phyloP scores from a whole-genome alignment of 2,888 invertebrate genomes.

The Ornithoptera priamus region DNA sequence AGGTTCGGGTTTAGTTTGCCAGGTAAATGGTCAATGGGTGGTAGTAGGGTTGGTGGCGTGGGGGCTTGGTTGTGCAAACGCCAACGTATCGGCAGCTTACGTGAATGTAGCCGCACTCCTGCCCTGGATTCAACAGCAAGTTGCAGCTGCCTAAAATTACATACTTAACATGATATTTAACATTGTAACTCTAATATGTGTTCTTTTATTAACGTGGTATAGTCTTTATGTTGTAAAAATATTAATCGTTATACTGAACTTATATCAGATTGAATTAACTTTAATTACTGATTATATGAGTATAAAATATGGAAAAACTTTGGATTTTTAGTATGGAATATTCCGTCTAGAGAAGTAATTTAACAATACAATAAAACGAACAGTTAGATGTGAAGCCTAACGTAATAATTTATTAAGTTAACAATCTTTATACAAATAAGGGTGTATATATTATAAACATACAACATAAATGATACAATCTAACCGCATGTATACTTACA shows the following conservation, averaged over 20 bases:
- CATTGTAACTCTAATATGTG: not conserved
- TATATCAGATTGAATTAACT: no score
- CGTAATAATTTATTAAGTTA: slow-evolving; percentile 74
- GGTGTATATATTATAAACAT: slow-evolving; percentile 77
- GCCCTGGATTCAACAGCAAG: slow-evolving; percentile 83
- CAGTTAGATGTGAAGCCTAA: slow-evolving; percentile 57
- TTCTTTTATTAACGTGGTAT: not conserved
- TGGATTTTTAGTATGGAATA: no score
- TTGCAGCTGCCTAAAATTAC: slow-evolving; percentile 52
- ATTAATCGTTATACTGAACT: not conserved
- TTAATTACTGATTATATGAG: no score
- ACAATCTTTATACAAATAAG: slow-evolving; percentile 73
- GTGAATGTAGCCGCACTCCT: slow-evolving; percentile 85
- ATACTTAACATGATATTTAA: not conserved
- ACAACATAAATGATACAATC: slow-evolving; percentile 62
- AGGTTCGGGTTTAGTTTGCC: slow-evolving; percentile 85
- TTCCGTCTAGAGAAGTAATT: not conserved
- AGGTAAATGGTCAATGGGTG: slow-evolving; percentile 77
- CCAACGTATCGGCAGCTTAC: slow-evolving; percentile 88
- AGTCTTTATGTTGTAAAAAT: not conserved
- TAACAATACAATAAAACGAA: slow-evolving; percentile 27
- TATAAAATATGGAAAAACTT: no score
- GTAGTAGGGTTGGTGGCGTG: slow-evolving; percentile 85
- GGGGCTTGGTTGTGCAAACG: slow-evolving; percentile 86
- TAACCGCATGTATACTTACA: slow-evolving; percentile 48